Percentiles rank a stretch among this genome's conserved stretches.
Conservation (phyloP, 2,888 invertebrate species). For the Biston stratarius region DNA sequence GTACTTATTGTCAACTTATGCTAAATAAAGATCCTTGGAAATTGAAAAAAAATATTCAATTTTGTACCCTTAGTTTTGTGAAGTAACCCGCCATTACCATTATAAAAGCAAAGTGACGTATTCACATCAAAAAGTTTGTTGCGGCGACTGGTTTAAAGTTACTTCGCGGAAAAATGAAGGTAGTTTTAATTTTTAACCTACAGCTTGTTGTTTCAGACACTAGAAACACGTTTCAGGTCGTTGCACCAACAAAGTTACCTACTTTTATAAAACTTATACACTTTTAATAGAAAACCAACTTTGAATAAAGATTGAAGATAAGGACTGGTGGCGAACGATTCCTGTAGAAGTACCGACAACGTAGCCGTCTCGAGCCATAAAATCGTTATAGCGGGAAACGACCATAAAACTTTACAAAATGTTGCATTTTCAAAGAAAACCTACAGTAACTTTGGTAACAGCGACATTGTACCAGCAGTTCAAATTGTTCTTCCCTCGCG, state of each 20-base stretch:
- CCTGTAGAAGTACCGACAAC: slow-evolving; percentile 17
- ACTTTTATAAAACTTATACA: background rate
- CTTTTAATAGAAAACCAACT: slow-evolving; percentile 9
- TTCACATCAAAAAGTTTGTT: no score
- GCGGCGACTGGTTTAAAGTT: no score
- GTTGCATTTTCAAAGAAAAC: slow-evolving; percentile 35
- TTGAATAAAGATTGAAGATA: slow-evolving; percentile 18
- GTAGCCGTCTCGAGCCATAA: slow-evolving; percentile 25
- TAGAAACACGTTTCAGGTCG: no score
- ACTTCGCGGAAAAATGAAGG: no score
- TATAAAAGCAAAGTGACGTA: no score
- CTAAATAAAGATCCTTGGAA: no score
- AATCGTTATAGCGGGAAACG: slow-evolving; percentile 30
- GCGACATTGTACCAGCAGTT: slow-evolving; percentile 11
- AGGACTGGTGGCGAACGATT: slow-evolving; percentile 12
- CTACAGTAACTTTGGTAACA: slow-evolving; percentile 4
- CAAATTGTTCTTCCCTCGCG: background rate
- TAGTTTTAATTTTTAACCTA: background rate
- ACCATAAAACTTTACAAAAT: slow-evolving; percentile 35
- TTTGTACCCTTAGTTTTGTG: no score
- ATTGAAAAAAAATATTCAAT: no score
- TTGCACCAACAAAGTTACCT: no score
- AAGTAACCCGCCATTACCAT: no score
- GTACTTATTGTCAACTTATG: no score
- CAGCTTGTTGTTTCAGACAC: background rate